phyloP scores from a whole-genome alignment of 2,888 invertebrate genomes.

The Hedya salicella region DNA sequence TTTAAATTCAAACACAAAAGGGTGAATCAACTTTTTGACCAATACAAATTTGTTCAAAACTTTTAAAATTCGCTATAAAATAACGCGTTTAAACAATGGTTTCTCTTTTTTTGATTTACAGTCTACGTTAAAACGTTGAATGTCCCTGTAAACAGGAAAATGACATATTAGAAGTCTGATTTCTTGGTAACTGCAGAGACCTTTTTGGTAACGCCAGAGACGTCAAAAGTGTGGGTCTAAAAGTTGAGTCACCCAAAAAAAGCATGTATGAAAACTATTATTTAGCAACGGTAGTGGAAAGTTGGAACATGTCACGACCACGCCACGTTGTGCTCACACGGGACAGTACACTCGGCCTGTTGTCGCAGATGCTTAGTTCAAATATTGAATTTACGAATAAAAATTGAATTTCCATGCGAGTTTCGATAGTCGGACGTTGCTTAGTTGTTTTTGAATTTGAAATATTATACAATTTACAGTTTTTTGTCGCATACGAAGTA shows the following conservation, averaged over 20 bases:
- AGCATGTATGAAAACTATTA: slow-evolving; percentile 7
- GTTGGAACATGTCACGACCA: slow-evolving; percentile 23
- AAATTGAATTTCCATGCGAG: slow-evolving; percentile 30
- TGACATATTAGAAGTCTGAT: too few relatives aligned
- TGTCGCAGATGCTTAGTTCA: slow-evolving; percentile 33
- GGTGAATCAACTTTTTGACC: too few relatives aligned
- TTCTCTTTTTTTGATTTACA: too few relatives aligned
- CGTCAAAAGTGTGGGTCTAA: background rate
- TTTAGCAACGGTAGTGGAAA: slow-evolving; percentile 23
- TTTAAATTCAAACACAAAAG: too few relatives aligned
- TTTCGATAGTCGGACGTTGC: background rate
- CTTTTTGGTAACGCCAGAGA: too few relatives aligned
- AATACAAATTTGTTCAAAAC: too few relatives aligned
- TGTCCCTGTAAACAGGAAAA: too few relatives aligned
- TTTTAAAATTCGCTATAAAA: too few relatives aligned
- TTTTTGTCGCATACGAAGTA: too few relatives aligned
- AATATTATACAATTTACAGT: background rate
- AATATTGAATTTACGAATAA: slow-evolving; percentile 32
- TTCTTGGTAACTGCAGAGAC: too few relatives aligned
- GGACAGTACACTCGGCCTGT: slow-evolving; percentile 24
- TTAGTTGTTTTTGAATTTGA: background rate
- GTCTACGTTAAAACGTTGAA: too few relatives aligned
- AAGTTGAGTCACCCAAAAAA: background rate
- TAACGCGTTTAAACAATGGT: too few relatives aligned
- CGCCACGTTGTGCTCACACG: slow-evolving; percentile 23